Evolutionary conservation across 2,797 vertebrate species (phyloP).

Genomic region (Eremophila alpestris): DNA sequence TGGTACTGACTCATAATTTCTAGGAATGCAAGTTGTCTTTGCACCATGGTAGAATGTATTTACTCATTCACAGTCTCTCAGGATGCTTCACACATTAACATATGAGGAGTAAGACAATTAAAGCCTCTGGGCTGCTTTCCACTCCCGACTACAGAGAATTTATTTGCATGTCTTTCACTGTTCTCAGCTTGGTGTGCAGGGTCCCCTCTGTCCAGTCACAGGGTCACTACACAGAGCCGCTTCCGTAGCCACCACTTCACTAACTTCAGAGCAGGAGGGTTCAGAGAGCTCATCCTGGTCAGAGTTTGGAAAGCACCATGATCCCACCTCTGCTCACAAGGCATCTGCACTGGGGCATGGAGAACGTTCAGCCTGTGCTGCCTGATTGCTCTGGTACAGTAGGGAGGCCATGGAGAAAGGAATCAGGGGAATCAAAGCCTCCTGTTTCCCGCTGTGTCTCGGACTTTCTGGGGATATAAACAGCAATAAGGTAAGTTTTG

Average conservation of each 20-base stretch:
- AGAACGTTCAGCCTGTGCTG: background rate
- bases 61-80: conserved; percentile 8
- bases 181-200: background rate
- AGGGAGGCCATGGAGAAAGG: background rate
- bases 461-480: background rate
- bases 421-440: background rate
- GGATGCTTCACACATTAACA: conserved; percentile 25
- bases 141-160: background rate
- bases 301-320: background rate
- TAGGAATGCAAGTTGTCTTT: conserved; percentile 36
- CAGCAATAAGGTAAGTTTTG: background rate
- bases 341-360: background rate
- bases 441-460: background rate
- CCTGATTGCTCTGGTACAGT: background rate
- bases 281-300: background rate
- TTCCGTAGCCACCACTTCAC: background rate
- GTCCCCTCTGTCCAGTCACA: background rate
- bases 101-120: conserved; percentile 12
- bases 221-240: background rate
- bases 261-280: background rate
- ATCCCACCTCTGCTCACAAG: background rate
- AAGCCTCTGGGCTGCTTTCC: background rate
- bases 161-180: background rate
- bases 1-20: conserved; percentile 17
- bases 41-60: conserved; percentile 9